phyloP scores from a whole-genome alignment of 2,888 invertebrate species.

The Sinelater perroti region DNA sequence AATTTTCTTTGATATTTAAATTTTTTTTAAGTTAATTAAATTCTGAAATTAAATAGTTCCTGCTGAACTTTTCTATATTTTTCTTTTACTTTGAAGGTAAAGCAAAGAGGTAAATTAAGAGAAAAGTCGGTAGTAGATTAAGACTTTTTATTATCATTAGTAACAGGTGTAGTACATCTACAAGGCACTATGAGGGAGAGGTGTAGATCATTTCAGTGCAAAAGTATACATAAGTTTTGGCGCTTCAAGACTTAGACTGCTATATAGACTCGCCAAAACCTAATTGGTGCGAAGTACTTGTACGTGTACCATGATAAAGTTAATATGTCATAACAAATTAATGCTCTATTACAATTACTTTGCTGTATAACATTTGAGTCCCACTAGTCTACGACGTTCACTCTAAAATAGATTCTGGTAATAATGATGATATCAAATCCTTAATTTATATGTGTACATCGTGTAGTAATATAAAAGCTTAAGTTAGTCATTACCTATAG shows the following conservation, averaged over 20 bases:
- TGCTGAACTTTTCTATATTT: no score
- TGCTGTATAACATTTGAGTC: conserved; percentile 23
- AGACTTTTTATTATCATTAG: conserved; percentile 27
- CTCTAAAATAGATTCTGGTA: conserved; percentile 4
- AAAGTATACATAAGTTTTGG: conserved; percentile 18
- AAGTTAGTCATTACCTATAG: conserved; percentile 8
- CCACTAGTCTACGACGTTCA: conserved; percentile 21
- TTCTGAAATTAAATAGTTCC: no score
- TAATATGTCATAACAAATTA: conserved; percentile 1
- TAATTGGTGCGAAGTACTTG: conserved; percentile 24
- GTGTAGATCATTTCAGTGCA: conserved; percentile 34
- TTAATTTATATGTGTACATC: conserved; percentile 28
- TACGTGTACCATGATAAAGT: conserved; percentile 5
- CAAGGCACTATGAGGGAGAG: conserved; percentile 45
- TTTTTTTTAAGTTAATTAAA: no score
- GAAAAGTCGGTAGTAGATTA: no score
- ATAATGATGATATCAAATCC: conserved; percentile 20
- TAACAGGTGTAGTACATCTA: conserved; percentile 36
- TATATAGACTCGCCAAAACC: conserved; percentile 21
- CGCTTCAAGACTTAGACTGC: conserved; percentile 18
- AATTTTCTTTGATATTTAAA: no score
- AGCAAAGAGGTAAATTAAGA: no score
- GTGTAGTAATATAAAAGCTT: conserved; percentile 25
- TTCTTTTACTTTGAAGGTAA: no score
- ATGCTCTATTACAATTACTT: background rate